Evolutionary conservation across 2,888 invertebrate species (phyloP).

Genomic region (Plebejus anna): DNA sequence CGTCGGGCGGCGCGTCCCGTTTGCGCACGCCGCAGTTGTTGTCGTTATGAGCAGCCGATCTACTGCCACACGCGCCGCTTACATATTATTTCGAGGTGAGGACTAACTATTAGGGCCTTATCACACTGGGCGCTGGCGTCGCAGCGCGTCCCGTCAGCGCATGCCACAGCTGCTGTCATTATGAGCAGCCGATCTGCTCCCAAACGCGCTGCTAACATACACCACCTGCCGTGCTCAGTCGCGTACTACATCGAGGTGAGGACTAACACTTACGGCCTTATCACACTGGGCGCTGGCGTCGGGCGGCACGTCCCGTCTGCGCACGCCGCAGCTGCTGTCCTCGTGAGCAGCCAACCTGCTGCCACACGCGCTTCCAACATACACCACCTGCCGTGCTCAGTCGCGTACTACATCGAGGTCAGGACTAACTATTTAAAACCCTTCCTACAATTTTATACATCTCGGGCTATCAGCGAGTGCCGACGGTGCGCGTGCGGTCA

Average conservation of each 20-base stretch:
- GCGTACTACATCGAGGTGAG: conserved; percentile 83
- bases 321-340: conserved; percentile 87
- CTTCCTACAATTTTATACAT: too few species aligned
- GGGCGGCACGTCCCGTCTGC: conserved; percentile 82
- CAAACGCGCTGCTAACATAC: conserved; percentile 82
- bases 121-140: conserved; percentile 51
- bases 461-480: too few species aligned
- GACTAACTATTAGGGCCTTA: background rate
- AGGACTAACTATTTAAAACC: too few species aligned
- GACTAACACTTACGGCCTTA: background rate
- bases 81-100: too few species aligned
- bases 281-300: conserved; percentile 51
- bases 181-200: conserved; percentile 82
- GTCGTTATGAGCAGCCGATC: conserved; percentile 88
- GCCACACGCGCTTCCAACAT: conserved; percentile 71
- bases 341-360: conserved; percentile 87
- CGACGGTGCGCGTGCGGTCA: too few species aligned
- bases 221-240: conserved; percentile 69
- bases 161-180: conserved; percentile 88
- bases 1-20: conserved; percentile 82
- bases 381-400: conserved; percentile 70
- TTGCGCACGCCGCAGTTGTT: conserved; percentile 86
- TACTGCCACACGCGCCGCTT: conserved; percentile 76
- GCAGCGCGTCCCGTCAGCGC: conserved; percentile 81
- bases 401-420: conserved; percentile 83